Conservation (phyloP, 2,888 invertebrate species). For the Machimus rusticus region DNA sequence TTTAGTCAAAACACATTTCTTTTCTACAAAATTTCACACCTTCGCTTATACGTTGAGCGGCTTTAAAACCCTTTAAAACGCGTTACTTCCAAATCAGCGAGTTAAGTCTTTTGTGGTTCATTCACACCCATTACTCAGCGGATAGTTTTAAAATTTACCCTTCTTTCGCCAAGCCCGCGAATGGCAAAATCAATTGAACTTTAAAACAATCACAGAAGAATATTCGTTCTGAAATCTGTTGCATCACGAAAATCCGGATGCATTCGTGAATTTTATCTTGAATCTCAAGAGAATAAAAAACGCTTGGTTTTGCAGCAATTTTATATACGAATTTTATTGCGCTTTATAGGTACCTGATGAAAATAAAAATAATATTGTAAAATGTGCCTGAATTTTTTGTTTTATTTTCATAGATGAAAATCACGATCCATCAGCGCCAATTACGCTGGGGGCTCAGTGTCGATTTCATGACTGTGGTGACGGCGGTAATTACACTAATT, state of each 20-base stretch:
- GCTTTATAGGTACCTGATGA: background rate
- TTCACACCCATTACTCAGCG: background rate
- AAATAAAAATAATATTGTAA: background rate
- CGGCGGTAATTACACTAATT: background rate
- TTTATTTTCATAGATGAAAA: background rate
- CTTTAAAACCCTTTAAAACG: background rate
- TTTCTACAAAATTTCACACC: background rate
- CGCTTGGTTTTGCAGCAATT: too few species aligned
- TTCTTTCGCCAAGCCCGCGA: background rate
- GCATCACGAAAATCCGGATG: background rate
- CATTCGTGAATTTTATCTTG: background rate
- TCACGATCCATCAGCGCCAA: background rate
- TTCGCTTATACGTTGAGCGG: background rate
- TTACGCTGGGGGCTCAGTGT: background rate
- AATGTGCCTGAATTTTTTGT: background rate
- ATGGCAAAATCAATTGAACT: background rate
- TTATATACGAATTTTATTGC: background rate
- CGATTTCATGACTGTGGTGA: background rate
- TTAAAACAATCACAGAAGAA: background rate
- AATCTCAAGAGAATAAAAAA: background rate
- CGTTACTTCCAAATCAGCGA: background rate
- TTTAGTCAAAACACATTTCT: background rate
- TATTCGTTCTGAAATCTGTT: background rate
- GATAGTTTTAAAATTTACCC: background rate
- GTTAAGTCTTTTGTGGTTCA: background rate